phyloP scores from a whole-genome alignment of 2,888 invertebrate genomes.

The Macrosiphum euphorbiae region DNA sequence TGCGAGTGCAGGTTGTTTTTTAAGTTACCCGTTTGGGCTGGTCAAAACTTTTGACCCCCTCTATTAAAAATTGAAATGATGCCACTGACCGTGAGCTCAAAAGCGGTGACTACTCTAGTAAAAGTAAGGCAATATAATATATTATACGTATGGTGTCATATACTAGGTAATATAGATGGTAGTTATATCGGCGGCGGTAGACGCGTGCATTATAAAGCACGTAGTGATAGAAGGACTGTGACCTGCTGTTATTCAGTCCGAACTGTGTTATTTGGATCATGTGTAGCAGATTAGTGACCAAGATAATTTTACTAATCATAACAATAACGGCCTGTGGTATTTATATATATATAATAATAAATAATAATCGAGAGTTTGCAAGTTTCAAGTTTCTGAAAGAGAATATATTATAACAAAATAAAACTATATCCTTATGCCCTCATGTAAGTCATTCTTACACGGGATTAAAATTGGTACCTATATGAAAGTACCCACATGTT shows the following conservation, averaged over 20 bases:
- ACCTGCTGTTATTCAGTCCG: neutral
- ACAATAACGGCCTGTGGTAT: neutral
- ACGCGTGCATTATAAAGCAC: neutral
- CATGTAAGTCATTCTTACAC: neutral
- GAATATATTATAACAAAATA: neutral
- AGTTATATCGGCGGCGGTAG: neutral
- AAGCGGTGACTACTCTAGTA: too few species aligned
- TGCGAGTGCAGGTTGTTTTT: too few species aligned
- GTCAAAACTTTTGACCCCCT: too few species aligned
- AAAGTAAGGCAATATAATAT: too few species aligned
- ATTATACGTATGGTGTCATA: too few species aligned
- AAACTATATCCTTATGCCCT: neutral
- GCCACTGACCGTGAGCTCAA: too few species aligned
- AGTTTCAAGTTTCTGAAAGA: neutral
- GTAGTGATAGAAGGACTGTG: neutral
- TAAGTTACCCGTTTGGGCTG: too few species aligned
- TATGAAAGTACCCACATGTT: neutral
- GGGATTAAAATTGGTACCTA: neutral
- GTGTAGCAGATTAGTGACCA: neutral
- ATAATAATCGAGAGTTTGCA: neutral
- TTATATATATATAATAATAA: too few species aligned
- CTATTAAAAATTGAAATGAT: too few species aligned
- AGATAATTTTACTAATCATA: neutral
- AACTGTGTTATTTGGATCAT: neutral
- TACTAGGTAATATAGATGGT: too few species aligned